Evolutionary conservation across 2,113 vertebrate genomes (phyloP).

Genomic region (Nannospalax galili): DNA sequence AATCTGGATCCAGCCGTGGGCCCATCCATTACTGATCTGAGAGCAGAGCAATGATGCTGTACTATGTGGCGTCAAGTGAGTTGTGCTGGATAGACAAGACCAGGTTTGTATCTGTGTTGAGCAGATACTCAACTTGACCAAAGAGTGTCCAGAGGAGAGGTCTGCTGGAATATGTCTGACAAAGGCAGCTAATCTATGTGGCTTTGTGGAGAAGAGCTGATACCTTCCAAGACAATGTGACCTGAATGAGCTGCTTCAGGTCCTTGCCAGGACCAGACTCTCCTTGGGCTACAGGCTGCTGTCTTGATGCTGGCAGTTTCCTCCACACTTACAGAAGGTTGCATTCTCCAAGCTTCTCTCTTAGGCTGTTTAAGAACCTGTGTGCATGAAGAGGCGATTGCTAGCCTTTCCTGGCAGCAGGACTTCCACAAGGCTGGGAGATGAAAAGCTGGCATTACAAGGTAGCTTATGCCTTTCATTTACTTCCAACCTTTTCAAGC

Average conservation of each 20-base stretch:
- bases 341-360: background rate
- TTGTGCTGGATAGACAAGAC: background rate
- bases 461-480: constrained; percentile 41
- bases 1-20: background rate
- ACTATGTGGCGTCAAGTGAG: background rate
- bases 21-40: background rate
- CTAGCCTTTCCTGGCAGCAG: background rate
- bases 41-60: background rate
- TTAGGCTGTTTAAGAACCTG: background rate
- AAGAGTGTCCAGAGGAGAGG: background rate
- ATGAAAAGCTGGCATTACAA: background rate
- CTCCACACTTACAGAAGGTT: background rate
- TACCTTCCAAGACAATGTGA: background rate
- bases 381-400: background rate
- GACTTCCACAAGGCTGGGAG: background rate
- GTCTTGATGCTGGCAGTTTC: background rate
- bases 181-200: background rate
- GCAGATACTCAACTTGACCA: background rate
- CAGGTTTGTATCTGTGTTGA: background rate
- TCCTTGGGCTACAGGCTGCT: background rate
- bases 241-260: background rate
- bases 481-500: constrained; percentile 1
- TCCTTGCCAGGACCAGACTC: background rate
- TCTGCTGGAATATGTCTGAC: background rate
- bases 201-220: background rate